Evolutionary conservation across 2,888 invertebrate genomes (phyloP).

Genomic region (Acanthosepion pharaonis): DNA sequence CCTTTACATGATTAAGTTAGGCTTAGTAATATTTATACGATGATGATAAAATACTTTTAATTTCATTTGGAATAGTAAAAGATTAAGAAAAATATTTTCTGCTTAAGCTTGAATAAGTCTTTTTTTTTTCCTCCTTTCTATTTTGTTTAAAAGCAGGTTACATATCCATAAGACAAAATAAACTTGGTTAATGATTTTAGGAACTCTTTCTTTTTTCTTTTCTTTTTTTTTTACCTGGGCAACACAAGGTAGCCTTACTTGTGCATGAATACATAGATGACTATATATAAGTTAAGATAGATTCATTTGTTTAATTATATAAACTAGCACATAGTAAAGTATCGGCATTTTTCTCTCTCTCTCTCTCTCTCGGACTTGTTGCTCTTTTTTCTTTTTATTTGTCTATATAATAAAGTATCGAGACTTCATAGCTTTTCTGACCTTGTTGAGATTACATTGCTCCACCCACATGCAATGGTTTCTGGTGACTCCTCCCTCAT

Average conservation of each 20-base stretch:
- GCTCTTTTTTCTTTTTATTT: not conserved
- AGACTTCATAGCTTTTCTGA: constrained; percentile 33
- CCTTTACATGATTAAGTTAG: too few relatives aligned
- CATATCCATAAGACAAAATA: not conserved
- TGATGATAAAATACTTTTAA: not conserved
- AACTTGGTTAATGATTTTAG: too few relatives aligned
- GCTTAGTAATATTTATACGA: too few relatives aligned
- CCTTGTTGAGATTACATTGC: not conserved
- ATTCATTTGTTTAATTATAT: not conserved
- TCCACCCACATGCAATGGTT: not conserved
- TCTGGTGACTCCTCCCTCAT: not conserved
- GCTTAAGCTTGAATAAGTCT: not conserved
- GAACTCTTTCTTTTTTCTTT: too few relatives aligned
- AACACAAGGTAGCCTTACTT: too few relatives aligned
- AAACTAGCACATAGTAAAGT: not conserved
- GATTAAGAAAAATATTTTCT: not conserved
- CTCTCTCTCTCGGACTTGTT: not conserved
- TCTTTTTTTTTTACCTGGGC: too few relatives aligned
- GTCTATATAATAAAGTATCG: not conserved
- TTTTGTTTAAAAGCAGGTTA: not conserved
- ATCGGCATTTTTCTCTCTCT: not conserved
- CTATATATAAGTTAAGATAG: not conserved
- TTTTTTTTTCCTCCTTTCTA: not conserved
- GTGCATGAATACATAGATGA: too few relatives aligned
- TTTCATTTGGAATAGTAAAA: not conserved